Conservation (phyloP, 2,888 invertebrate genomes). For the Metellina segmentata region DNA sequence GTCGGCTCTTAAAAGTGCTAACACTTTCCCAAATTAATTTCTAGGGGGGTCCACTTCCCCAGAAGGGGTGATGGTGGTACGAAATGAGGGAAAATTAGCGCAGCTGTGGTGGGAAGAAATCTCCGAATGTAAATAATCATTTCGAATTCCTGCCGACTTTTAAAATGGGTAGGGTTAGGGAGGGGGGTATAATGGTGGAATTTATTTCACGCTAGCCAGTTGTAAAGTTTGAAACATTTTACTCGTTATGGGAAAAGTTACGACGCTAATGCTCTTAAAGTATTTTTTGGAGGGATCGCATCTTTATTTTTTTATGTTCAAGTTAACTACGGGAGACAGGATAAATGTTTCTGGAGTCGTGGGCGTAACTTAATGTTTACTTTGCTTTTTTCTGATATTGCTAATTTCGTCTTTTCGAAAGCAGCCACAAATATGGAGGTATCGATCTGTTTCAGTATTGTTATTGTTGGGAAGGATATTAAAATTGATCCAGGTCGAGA, state of each 20-base stretch:
- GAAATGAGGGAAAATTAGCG: conserved; percentile 50
- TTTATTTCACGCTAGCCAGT: conserved; percentile 39
- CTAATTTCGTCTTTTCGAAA: no score
- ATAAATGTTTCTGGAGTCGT: not conserved
- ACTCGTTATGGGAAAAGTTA: conserved; percentile 35
- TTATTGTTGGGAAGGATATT: no score
- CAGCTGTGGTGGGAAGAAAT: not conserved
- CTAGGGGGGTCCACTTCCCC: not conserved
- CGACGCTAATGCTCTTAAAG: conserved; percentile 30
- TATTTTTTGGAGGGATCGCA: conserved; percentile 2
- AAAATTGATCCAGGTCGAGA: no score
- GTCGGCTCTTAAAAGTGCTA: conserved; percentile 40
- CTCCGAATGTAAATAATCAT: conserved; percentile 58
- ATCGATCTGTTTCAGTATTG: no score
- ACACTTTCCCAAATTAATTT: conserved; percentile 60
- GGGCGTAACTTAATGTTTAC: not conserved
- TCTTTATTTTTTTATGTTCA: not conserved
- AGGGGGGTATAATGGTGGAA: conserved; percentile 12
- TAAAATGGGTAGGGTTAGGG: conserved; percentile 14
- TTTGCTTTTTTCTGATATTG: no score
- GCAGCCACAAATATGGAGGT: no score
- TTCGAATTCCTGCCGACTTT: conserved; percentile 31
- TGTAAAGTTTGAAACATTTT: conserved; percentile 51
- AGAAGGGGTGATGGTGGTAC: conserved; percentile 12
- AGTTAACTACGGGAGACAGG: not conserved